Evolutionary conservation across 2,113 vertebrate genomes (phyloP).

Genomic region (Lates calcarifer): DNA sequence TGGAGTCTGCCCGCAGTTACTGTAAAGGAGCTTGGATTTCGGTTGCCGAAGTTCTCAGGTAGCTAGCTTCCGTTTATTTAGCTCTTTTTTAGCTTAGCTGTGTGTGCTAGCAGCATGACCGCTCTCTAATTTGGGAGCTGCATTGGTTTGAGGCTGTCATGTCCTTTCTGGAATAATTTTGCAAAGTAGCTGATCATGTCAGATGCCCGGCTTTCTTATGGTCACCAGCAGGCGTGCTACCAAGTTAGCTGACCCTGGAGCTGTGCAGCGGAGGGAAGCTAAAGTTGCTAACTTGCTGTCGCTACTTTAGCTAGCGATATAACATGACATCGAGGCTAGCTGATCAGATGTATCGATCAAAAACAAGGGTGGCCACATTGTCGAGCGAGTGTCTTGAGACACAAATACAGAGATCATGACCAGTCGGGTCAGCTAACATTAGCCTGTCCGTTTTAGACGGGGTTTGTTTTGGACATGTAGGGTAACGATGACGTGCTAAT

Average conservation of each 20-base stretch:
- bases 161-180: background rate
- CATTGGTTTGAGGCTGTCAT: background rate
- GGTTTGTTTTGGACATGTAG: conserved; percentile 67
- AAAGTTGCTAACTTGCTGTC: conserved; percentile 51
- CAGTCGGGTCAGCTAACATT: background rate
- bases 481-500: conserved; percentile 47
- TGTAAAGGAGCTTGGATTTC: background rate
- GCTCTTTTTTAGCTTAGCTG: conserved; percentile 52
- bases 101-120: conserved; percentile 49
- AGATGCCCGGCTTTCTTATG: background rate
- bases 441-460: background rate
- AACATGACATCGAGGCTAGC: conserved; percentile 31
- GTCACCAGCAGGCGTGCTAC: background rate
- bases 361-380: background rate
- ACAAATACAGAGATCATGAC: background rate
- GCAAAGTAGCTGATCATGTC: background rate
- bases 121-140: background rate
- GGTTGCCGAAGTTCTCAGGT: conserved; percentile 22
- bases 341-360: background rate
- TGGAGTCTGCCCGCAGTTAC: background rate
- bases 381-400: background rate
- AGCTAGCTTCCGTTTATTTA: conserved; percentile 47
- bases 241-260: conserved; percentile 34
- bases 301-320: conserved; percentile 35
- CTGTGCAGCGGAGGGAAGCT: conserved; percentile 47